Conservation (phyloP, 2,113 vertebrate species). For the Isichthys henryi region DNA sequence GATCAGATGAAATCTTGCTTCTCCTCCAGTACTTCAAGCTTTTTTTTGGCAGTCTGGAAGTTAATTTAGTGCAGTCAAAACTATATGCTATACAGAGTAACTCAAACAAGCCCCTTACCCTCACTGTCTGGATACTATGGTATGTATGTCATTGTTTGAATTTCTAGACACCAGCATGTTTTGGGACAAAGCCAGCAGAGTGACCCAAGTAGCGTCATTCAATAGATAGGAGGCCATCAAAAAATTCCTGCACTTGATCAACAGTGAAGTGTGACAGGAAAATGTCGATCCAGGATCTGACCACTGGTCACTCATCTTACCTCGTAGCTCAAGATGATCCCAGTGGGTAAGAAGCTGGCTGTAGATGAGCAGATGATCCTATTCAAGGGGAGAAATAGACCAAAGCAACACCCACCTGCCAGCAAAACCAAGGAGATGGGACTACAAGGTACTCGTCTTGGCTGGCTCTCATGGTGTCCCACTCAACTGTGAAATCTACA, state of each 20-base stretch:
- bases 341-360: conserved; percentile 23
- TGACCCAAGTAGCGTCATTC: conserved; percentile 7
- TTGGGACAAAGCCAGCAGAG: neutral
- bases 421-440: conserved; percentile 16
- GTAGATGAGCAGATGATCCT: conserved; percentile 25
- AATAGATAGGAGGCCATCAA: conserved; percentile 1
- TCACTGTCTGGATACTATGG: conserved; percentile 2
- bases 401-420: conserved; percentile 28
- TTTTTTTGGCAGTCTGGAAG: conserved; percentile 11
- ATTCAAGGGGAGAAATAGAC: conserved; percentile 23
- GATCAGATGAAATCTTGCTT: neutral
- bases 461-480: neutral
- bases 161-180: conserved; percentile 1
- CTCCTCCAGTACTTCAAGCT: conserved; percentile 12
- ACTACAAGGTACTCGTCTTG: neutral
- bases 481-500: conserved; percentile 19
- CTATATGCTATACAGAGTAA: conserved; percentile 7
- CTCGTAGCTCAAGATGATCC: conserved; percentile 11
- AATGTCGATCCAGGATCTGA: conserved; percentile 11
- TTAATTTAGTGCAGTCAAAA: conserved; percentile 10
- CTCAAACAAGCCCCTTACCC: conserved; percentile 6
- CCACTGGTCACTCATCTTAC: conserved; percentile 9
- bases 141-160: conserved; percentile 7
- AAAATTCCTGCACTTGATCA: conserved; percentile 5
- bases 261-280: neutral